A percentile compares a stretch with the other conserved stretches of the same genome.
Evolutionary conservation across 2,797 vertebrate species (phyloP).

Genomic region (Peromyscus eremicus): DNA sequence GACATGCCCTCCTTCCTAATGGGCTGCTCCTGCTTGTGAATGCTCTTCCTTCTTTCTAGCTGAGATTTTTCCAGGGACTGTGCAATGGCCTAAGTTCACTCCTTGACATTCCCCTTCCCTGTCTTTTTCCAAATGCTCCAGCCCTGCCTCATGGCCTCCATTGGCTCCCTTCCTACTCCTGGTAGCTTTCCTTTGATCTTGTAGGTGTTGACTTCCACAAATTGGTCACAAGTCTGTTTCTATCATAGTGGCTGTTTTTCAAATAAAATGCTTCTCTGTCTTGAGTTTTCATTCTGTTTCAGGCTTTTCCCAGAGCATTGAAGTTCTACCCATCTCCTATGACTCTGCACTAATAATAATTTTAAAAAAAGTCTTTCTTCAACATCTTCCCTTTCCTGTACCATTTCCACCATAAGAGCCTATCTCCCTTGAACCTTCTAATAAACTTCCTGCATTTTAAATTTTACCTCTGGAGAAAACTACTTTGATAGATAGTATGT

Average conservation of each 20-base stretch:
- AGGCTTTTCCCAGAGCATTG: not conserved
- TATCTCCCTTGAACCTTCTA: not conserved
- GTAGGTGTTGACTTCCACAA: not conserved
- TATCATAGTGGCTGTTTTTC: not conserved
- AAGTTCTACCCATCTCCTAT: not conserved
- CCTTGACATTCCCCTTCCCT: not conserved
- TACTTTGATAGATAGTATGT: not conserved
- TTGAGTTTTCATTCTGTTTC: not conserved
- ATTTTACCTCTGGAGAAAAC: not conserved
- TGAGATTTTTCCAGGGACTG: not conserved
- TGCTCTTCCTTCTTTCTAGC: no score
- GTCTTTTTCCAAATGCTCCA: not conserved
- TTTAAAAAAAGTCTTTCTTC: not conserved
- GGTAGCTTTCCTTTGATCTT: not conserved
- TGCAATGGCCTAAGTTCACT: not conserved
- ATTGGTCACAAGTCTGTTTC: not conserved
- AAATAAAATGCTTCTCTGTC: not conserved
- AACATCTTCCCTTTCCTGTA: not conserved
- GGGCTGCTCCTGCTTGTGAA: accelerated
- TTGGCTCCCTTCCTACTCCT: not conserved
- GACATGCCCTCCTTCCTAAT: not conserved
- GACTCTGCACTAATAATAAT: not conserved
- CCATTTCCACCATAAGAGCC: not conserved
- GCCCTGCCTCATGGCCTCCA: not conserved
- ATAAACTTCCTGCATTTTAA: conserved; percentile 21